Conservation (phyloP, 2,113 vertebrate species). For the human (Homo sapiens) region GRCh38 chr12:113289501-113290000, state of each 20-base stretch:
- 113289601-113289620: accelerated
- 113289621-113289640: not conserved
- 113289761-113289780: accelerated
- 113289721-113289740: accelerated
- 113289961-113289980: not conserved
- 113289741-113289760: not conserved
- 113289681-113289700: not conserved
- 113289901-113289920: not conserved
- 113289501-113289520: not conserved
- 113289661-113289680: not conserved
- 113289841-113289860: not conserved
- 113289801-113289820: accelerated
- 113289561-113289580: accelerated
- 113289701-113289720: accelerated
- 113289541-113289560: accelerated
- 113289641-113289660: too few relatives aligned
- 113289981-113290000: not conserved
- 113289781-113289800: not conserved
- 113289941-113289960: too few relatives aligned
- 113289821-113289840: not conserved
- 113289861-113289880: not conserved
- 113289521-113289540: not conserved
- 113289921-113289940: too few relatives aligned
- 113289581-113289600: not conserved
- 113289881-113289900: too few relatives aligned